Percentiles rank a stretch among this genome's conserved stretches.
Evolutionary conservation across 2,113 vertebrate species (phyloP).

Genomic region (Solea senegalensis): DNA sequence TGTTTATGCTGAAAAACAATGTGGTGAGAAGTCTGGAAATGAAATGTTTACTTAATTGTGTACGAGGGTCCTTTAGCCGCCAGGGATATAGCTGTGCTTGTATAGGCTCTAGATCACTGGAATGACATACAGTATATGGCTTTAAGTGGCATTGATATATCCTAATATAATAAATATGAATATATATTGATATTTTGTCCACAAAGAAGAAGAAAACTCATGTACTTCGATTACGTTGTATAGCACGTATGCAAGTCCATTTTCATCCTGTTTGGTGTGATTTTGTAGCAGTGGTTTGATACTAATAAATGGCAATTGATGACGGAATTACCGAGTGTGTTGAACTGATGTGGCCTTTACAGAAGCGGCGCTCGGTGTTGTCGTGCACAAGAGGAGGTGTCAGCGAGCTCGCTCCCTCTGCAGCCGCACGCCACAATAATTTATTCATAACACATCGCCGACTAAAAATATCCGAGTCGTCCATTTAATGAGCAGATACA

Average conservation of each 20-base stretch:
- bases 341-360: constrained; percentile 28
- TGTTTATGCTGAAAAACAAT: constrained; percentile 68
- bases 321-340: constrained; percentile 72
- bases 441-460: constrained; percentile 53
- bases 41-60: constrained; percentile 78
- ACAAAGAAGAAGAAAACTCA: constrained; percentile 67
- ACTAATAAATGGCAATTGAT: constrained; percentile 85
- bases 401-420: constrained; percentile 17
- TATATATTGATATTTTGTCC: constrained; percentile 81
- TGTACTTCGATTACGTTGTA: constrained; percentile 81
- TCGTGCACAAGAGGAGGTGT: constrained; percentile 7
- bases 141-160: constrained; percentile 83
- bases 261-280: constrained; percentile 83
- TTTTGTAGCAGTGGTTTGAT: constrained; percentile 86
- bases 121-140: constrained; percentile 76
- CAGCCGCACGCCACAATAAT: constrained; percentile 13
- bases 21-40: constrained; percentile 72
- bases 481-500: constrained; percentile 40
- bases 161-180: constrained; percentile 66
- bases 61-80: constrained; percentile 76
- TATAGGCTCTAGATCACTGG: constrained; percentile 81
- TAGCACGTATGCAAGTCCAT: constrained; percentile 83
- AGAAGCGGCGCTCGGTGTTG: neutral
- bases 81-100: constrained; percentile 81
- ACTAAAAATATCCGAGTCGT: constrained; percentile 39